Conservation (phyloP, 2,888 invertebrate genomes). For the Mycalesis mineus region DNA sequence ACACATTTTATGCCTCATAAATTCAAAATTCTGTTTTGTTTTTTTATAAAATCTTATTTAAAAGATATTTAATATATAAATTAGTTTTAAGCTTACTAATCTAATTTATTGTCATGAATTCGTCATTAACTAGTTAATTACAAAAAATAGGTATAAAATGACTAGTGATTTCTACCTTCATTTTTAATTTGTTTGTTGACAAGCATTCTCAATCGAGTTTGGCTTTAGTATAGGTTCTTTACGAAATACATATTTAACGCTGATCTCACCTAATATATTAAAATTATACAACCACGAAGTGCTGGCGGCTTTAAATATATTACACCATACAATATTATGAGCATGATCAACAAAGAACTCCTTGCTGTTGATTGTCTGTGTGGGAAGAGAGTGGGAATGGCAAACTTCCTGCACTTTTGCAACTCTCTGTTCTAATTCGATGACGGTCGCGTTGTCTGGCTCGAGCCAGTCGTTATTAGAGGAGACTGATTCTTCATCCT, state of each 20-base stretch:
- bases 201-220: too few relatives aligned
- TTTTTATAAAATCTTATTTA: too few relatives aligned
- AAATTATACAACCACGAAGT: conserved; percentile 90
- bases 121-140: too few relatives aligned
- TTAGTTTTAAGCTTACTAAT: too few relatives aligned
- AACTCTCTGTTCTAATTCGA: conserved; percentile 71
- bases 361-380: conserved; percentile 81
- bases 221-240: too few relatives aligned
- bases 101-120: too few relatives aligned
- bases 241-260: background rate
- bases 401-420: conserved; percentile 70
- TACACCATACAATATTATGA: conserved; percentile 85
- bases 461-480: conserved; percentile 50
- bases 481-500: conserved; percentile 46
- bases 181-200: too few relatives aligned
- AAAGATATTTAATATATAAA: too few relatives aligned
- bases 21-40: too few relatives aligned
- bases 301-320: conserved; percentile 86
- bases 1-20: too few relatives aligned
- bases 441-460: conserved; percentile 57
- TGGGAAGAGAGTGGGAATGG: conserved; percentile 47
- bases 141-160: too few relatives aligned
- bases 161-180: too few relatives aligned
- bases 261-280: conserved; percentile 80
- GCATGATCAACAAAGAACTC: conserved; percentile 84